phyloP scores from a whole-genome alignment of 2,888 invertebrate species.

The Drosophila cognata region DNA sequence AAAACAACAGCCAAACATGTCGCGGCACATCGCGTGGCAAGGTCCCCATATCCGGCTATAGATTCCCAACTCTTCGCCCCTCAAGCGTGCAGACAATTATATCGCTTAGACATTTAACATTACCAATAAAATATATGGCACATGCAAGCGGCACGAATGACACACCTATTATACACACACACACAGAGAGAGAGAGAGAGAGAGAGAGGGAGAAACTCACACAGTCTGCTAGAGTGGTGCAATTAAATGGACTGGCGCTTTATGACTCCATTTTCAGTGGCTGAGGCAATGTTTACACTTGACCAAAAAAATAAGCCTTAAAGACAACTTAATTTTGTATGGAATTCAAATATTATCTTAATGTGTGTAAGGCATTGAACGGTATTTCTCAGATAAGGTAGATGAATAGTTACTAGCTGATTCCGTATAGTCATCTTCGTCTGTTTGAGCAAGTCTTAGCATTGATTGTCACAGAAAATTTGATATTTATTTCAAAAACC shows the following conservation, averaged over 20 bases:
- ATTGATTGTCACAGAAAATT: neutral
- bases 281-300: slow-evolving; percentile 25
- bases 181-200: neutral
- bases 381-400: neutral
- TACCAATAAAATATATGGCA: slow-evolving; percentile 61
- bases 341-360: neutral
- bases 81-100: slow-evolving; percentile 69
- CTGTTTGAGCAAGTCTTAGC: neutral
- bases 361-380: neutral
- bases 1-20: slow-evolving; percentile 52
- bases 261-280: slow-evolving; percentile 58
- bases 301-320: neutral
- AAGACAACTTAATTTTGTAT: neutral
- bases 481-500: rapidly evolving
- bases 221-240: slow-evolving; percentile 24
- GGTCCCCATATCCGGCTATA: slow-evolving; percentile 9
- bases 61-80: slow-evolving; percentile 14
- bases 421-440: neutral
- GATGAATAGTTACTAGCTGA: neutral
- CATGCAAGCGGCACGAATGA: slow-evolving; percentile 49
- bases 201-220: neutral
- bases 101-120: slow-evolving; percentile 71
- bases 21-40: slow-evolving; percentile 31
- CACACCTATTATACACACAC: slow-evolving; percentile 56
- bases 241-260: slow-evolving; percentile 47